Evolutionary conservation across 2,113 vertebrate genomes (phyloP).

Genomic region (Paramisgurnus dabryanus): DNA sequence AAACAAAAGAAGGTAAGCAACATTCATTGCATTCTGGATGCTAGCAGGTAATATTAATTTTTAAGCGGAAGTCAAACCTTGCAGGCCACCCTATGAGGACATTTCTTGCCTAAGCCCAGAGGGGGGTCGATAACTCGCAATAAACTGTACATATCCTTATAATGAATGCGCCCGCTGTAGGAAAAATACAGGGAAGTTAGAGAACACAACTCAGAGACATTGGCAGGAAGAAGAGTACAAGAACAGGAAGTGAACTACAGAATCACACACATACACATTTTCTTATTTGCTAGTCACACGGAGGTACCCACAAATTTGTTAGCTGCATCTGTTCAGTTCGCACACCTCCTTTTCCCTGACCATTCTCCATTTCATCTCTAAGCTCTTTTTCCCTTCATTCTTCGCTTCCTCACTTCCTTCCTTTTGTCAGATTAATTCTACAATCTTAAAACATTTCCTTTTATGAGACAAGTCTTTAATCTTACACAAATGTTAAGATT

Average conservation of each 20-base stretch:
- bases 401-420: neutral
- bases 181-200: conserved; percentile 91
- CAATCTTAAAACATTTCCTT: too few species aligned
- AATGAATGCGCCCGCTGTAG: conserved; percentile 97
- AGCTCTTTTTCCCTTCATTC: neutral
- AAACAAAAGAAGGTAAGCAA: conserved; percentile 78
- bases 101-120: conserved; percentile 99
- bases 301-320: conserved; percentile 24
- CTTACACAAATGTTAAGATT: neutral
- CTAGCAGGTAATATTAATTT: conserved; percentile 82
- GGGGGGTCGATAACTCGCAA: conserved; percentile 96
- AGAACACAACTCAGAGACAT: conserved; percentile 73
- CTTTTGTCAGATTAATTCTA: too few species aligned
- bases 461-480: neutral
- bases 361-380: neutral
- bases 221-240: conserved; percentile 66
- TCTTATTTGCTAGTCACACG: conserved; percentile 45
- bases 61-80: conserved; percentile 94
- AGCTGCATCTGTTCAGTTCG: neutral
- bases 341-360: neutral
- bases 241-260: conserved; percentile 66
- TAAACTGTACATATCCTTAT: conserved; percentile 99
- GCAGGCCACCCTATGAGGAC: conserved; percentile 98
- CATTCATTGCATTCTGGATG: conserved; percentile 91
- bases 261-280: conserved; percentile 55